phyloP scores from a whole-genome alignment of 2,888 invertebrate species.

The Euplagia quadripunctaria region DNA sequence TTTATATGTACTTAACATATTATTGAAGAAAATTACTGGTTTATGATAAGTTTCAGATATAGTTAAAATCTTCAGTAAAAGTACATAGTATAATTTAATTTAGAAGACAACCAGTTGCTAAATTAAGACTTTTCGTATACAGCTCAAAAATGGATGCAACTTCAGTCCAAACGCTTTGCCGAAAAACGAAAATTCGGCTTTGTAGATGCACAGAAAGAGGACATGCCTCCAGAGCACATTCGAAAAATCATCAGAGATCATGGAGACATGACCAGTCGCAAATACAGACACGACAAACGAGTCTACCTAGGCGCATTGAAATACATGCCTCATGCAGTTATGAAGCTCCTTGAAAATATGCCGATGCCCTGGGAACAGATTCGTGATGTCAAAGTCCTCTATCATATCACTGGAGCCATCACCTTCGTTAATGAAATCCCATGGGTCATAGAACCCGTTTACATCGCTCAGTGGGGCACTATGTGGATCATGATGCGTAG shows the following conservation, averaged over 20 bases:
- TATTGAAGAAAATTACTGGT: background rate
- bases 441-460: conserved; percentile 99
- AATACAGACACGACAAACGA: conserved; percentile 99
- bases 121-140: conserved; percentile 36
- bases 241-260: conserved; percentile 99
- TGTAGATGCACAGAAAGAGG: conserved; percentile 99
- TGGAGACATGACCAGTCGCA: conserved; percentile 99
- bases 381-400: conserved; percentile 98
- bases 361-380: conserved; percentile 99
- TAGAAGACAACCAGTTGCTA: background rate
- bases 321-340: conserved; percentile 99
- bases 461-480: conserved; percentile 99
- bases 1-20: background rate
- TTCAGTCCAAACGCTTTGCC: conserved; percentile 99
- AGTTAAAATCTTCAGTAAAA: background rate
- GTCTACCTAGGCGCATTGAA: conserved; percentile 99
- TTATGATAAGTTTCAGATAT: background rate
- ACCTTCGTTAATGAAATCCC: conserved; percentile 99
- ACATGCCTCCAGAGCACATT: conserved; percentile 99
- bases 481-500: conserved; percentile 99
- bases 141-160: conserved; percentile 99
- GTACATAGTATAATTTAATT: too few species aligned
- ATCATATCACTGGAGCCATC: conserved; percentile 99
- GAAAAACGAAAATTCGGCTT: conserved; percentile 99
- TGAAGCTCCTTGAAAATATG: conserved; percentile 99